phyloP scores from a whole-genome alignment of 2,888 invertebrate species.

The Thera britannica region DNA sequence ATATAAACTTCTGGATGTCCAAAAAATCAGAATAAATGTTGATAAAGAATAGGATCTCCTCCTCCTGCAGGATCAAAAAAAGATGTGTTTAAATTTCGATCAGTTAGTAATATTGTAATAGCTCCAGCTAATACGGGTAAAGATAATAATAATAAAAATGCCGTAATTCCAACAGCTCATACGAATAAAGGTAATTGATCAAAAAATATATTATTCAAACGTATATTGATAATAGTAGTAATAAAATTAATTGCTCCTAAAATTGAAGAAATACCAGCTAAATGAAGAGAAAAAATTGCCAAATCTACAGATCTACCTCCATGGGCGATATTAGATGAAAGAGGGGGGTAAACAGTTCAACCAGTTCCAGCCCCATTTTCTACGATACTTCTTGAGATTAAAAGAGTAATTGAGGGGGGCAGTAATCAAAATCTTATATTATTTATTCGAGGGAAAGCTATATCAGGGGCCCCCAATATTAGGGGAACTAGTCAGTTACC shows the following conservation, averaged over 20 bases:
- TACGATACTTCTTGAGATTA: slow-evolving; percentile 86
- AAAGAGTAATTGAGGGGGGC: slow-evolving; percentile 87
- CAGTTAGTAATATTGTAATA: slow-evolving; percentile 91
- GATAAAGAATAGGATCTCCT: slow-evolving; percentile 92
- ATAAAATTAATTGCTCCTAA: slow-evolving; percentile 92
- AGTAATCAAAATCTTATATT: slow-evolving; percentile 93
- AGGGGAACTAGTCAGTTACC: slow-evolving; percentile 92
- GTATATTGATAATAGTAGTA: slow-evolving; percentile 90
- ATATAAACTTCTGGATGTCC: slow-evolving; percentile 95
- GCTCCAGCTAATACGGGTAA: slow-evolving; percentile 91
- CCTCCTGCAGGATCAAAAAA: slow-evolving; percentile 93
- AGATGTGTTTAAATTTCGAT: slow-evolving; percentile 92
- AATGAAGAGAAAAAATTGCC: slow-evolving; percentile 90
- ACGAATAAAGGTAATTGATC: slow-evolving; percentile 89
- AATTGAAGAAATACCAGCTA: slow-evolving; percentile 90
- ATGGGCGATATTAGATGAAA: slow-evolving; percentile 87
- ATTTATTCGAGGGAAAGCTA: slow-evolving; percentile 93
- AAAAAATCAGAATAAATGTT: slow-evolving; percentile 95
- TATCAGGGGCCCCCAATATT: slow-evolving; percentile 91
- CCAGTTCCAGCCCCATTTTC: slow-evolving; percentile 91
- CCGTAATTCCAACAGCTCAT: slow-evolving; percentile 87
- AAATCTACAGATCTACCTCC: slow-evolving; percentile 89
- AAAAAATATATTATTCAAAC: slow-evolving; percentile 83
- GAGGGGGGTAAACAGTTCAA: slow-evolving; percentile 91
- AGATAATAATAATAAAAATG: slow-evolving; percentile 86